Base-by-base conservation (phyloP, 1,140 invertebrate species). In the Chymomyza costata region DNA sequence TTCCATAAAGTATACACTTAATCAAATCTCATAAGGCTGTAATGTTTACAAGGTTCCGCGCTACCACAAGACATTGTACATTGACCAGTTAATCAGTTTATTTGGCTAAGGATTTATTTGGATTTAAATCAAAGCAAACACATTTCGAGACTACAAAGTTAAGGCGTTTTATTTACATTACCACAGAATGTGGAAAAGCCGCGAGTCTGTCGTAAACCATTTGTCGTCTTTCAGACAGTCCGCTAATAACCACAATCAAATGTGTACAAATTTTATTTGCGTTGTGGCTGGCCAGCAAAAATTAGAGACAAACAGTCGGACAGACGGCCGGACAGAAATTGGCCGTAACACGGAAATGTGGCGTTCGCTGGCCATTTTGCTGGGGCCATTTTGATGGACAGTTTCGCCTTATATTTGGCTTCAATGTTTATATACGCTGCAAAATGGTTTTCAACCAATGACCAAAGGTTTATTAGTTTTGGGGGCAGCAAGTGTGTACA, bases 111-210 rank as follows among this genome's bases (percentile, higher is more conserved):
- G n/a, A n/a, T n/a, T n/a, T n/a, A n/a, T n/a, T n/a, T 28, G 25
- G 25, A 28, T 28, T 28, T 28, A 28, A 28, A 38, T 67, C 68
- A 71, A 71, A 73, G 53, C 19, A 31, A 71, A 67, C 67, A 68
- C 67, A 73, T 53, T 67, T 57, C 34, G 37, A 43, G 17, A 37
- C 40, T 53, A 69, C 56, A 69, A 62, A 63, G 54, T 54, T 47
- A 52, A 78, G 78, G 28, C 40, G 41, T 78, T 76, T 70, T 71
- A 78, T 78, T 76, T 62, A 70, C 54, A n/a, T 61, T 55, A 35
- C 8, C 69, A 53, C 17, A 43, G n/a, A 65, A 49, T 35, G 48
- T 34, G 65, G 16, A 48, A n/a, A n/a, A n/a, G n/a, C n/a, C n/a
- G n/a, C n/a, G n/a, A n/a, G n/a, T n/a, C n/a, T n/a, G n/a, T n/a